phyloP scores from a whole-genome alignment of 2,888 invertebrate species.

The Apamea sordens region DNA sequence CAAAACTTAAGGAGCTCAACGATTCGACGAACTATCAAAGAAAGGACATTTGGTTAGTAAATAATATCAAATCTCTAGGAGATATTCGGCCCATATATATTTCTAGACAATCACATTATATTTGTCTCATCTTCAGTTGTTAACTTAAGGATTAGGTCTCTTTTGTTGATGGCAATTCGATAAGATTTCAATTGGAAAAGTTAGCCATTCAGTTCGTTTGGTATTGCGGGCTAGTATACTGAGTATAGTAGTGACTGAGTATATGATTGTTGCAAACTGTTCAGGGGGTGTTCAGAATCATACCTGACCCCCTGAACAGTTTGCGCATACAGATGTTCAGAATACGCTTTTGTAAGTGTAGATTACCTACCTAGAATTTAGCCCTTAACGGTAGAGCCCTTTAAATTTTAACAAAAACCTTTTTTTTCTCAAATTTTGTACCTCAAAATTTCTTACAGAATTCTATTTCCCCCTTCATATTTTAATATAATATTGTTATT shows the following conservation, averaged over 20 bases:
- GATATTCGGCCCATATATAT: background rate
- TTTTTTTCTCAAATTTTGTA: background rate
- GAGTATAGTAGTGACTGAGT: too few relatives aligned
- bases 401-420: too few relatives aligned
- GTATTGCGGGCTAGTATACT: background rate
- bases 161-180: background rate
- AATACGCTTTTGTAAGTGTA: background rate
- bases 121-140: background rate
- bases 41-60: too few relatives aligned
- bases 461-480: too few relatives aligned
- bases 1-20: too few relatives aligned
- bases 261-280: too few relatives aligned
- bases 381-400: background rate
- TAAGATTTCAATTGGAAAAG: background rate
- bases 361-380: background rate
- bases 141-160: background rate
- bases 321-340: too few relatives aligned
- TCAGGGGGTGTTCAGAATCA: too few relatives aligned
- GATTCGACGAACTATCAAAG: too few relatives aligned
- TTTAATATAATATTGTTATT: background rate
- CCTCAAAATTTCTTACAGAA: background rate
- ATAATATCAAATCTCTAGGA: background rate
- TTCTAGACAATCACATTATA: constrained; percentile 7
- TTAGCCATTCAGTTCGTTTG: background rate
- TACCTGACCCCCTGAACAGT: too few relatives aligned